Evolutionary conservation across 1,140 invertebrate genomes (phyloP).

Genomic region (Parasteatoda tepidariorum): DNA sequence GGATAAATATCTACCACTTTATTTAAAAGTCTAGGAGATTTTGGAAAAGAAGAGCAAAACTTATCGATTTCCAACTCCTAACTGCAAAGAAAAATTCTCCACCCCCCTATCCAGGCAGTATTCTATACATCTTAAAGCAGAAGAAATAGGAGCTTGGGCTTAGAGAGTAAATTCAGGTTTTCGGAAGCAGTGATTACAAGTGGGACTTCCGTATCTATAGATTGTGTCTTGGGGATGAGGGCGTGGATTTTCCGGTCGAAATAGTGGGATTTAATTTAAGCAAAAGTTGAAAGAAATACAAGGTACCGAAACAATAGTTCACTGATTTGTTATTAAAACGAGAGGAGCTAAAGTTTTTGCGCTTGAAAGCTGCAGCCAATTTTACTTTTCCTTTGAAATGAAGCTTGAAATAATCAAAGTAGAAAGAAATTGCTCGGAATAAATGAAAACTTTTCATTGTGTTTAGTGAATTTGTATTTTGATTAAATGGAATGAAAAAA

Average conservation of each 20-base stretch:
- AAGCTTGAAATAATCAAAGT: too few relatives aligned
- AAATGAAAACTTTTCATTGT: too few relatives aligned
- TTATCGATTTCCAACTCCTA: conserved; percentile 7
- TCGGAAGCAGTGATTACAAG: conserved; percentile 15
- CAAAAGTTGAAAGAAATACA: neutral
- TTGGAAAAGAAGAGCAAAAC: neutral
- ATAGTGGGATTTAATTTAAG: conserved; percentile 46
- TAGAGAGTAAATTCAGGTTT: neutral
- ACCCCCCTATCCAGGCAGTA: neutral
- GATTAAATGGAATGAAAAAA: too few relatives aligned
- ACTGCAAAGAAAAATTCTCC: neutral
- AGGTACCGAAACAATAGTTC: neutral
- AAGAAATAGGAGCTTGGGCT: neutral
- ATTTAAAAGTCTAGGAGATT: conserved; percentile 11
- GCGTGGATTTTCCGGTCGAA: conserved; percentile 6
- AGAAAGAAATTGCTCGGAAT: too few relatives aligned
- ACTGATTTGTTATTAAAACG: neutral
- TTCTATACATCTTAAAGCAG: neutral
- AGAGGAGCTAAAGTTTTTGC: neutral
- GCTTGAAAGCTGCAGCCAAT: too few relatives aligned
- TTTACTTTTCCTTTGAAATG: too few relatives aligned
- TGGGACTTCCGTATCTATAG: conserved; percentile 26
- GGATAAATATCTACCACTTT: conserved; percentile 25
- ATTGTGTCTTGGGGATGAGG: conserved; percentile 11
- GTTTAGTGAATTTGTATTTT: too few relatives aligned